Conservation (phyloP, 2,888 invertebrate genomes). For the Acanthosepion esculentum region DNA sequence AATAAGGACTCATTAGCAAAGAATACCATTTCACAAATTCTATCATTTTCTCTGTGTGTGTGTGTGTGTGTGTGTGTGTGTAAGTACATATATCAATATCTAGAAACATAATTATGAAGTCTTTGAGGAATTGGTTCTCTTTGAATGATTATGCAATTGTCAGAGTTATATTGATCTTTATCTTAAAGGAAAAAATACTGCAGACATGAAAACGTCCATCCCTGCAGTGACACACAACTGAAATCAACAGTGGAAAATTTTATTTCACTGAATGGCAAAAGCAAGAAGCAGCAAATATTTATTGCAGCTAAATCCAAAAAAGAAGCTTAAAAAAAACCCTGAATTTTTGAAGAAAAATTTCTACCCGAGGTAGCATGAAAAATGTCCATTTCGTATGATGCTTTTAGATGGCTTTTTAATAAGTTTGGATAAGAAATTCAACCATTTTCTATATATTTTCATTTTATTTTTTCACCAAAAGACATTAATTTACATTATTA, state of each 20-base stretch:
- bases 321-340: not conserved
- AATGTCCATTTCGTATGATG: not conserved
- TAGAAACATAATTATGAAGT: not conserved
- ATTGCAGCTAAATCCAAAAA: not conserved
- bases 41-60: not conserved
- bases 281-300: not conserved
- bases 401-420: not conserved
- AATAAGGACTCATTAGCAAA: constrained; percentile 13
- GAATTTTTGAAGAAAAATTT: not conserved
- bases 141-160: not conserved
- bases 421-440: not conserved
- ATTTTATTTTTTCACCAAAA: not conserved
- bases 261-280: not conserved
- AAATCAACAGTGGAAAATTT: not conserved
- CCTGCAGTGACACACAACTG: not conserved
- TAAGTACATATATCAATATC: not conserved
- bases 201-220: not conserved
- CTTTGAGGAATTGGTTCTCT: not conserved
- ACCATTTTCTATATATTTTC: not conserved
- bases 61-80: not conserved
- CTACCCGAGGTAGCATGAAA: not conserved
- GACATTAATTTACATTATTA: not conserved
- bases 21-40: not conserved
- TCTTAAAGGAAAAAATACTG: not conserved
- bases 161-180: not conserved